Percentiles rank a stretch among this genome's conserved stretches.
Evolutionary conservation across 2,888 invertebrate genomes (phyloP).

Genomic region (Anodontia alba): DNA sequence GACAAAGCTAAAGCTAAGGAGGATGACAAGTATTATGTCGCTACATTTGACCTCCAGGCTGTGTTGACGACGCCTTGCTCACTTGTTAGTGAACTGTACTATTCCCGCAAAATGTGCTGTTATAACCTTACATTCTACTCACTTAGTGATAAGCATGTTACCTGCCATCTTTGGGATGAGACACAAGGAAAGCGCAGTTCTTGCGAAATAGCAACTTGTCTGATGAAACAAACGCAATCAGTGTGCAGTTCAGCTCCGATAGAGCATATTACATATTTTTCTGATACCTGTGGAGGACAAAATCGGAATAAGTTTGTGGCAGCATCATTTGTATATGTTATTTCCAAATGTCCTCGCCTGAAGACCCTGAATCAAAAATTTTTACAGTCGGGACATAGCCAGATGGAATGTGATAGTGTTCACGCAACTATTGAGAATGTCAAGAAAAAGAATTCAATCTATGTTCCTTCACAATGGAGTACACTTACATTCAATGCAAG

Average conservation of each 20-base stretch:
- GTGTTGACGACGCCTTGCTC: conserved; percentile 34
- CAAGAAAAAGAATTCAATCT: conserved; percentile 6
- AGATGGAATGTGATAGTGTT: conserved; percentile 43
- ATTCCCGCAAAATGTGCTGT: conserved; percentile 30
- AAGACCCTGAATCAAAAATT: conserved; percentile 33
- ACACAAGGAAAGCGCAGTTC: conserved; percentile 33
- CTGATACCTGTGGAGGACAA: conserved; percentile 22
- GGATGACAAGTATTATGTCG: conserved; percentile 15
- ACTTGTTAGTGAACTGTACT: conserved; percentile 41
- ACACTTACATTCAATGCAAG: conserved; percentile 20
- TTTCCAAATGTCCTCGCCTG: neutral
- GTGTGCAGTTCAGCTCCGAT: neutral
- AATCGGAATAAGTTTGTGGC: conserved; percentile 25
- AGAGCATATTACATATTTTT: conserved; percentile 2
- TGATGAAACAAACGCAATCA: conserved; percentile 6
- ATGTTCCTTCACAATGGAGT: conserved; percentile 1
- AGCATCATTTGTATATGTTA: neutral
- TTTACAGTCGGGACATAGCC: conserved; percentile 41
- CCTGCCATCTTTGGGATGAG: conserved; percentile 38
- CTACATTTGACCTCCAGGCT: conserved; percentile 43
- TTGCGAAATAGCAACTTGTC: conserved; percentile 31
- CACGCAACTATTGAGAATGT: conserved; percentile 27
- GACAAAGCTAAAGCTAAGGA: conserved; percentile 19
- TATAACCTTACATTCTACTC: conserved; percentile 40
- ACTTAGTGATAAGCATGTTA: conserved; percentile 31